Conservation (phyloP, 2,888 invertebrate genomes). For the Lumbricus terrestris region DNA sequence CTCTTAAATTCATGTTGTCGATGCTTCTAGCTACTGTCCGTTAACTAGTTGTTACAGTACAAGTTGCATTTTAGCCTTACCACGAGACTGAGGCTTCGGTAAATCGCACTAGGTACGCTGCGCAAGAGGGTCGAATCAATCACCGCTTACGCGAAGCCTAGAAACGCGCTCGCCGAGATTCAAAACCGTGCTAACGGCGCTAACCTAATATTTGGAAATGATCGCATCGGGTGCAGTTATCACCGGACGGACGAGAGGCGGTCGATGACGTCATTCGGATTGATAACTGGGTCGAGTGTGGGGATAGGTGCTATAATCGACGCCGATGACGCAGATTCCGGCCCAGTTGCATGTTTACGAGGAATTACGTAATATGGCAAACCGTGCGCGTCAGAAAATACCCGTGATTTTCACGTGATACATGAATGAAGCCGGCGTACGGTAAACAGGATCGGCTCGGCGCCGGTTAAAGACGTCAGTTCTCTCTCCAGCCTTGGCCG, state of each 20-base stretch:
- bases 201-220: not conserved
- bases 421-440: constrained; percentile 12
- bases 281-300: constrained; percentile 20
- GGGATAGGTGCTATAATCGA: constrained; percentile 11
- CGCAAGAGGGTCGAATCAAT: not conserved
- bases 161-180: not conserved
- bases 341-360: constrained; percentile 23
- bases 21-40: not conserved
- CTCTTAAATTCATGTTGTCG: not conserved
- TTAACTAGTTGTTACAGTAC: not conserved
- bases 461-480: not conserved
- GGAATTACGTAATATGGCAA: constrained; percentile 15
- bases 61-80: not conserved
- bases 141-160: not conserved
- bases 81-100: not conserved
- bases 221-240: constrained; percentile 5
- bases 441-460: not conserved
- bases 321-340: constrained; percentile 29
- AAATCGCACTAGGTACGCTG: not conserved
- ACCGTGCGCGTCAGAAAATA: not conserved
- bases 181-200: not conserved
- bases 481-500: not conserved
- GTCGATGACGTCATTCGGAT: constrained; percentile 27
- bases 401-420: constrained; percentile 15
- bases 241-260: not conserved